Base-by-base conservation (phyloP, 2,113 vertebrate species). In the Herpetotheres cachinnans region DNA sequence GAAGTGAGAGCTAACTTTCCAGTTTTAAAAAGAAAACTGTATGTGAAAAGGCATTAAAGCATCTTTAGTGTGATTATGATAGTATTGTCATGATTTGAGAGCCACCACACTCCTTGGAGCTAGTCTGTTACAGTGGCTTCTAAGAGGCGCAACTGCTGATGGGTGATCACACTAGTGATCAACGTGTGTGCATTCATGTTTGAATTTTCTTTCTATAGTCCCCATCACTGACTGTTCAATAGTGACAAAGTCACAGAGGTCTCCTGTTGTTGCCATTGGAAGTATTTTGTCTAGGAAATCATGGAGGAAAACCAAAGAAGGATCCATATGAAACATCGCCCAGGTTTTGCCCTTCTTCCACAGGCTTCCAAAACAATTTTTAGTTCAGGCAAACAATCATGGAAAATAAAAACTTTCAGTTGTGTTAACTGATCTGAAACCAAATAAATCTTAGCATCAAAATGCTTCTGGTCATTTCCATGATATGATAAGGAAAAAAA, bases 121-220 rank as follows among this genome's bases (percentile, higher is more conserved):
- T 54, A 18, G 5, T 73, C 49, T 61, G 3, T 34, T 58, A 3
- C 2, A 56, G 40, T 20, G 19, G 8, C 7, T 91, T 70, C 27
- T 50, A 46, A 72, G 9, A 17, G 30, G 19, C 38, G 14, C 2
- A 49, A 0, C 46, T 56, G 14, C 46, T 89, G 72, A 36, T 0
- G 0, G 63, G 81, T 50, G 30, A 63, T 55, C 4, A 5, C 26
- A 15, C 36, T 58, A 38, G 16, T 46, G 65, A 71, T 50, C 2
- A 0, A 65, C 11, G 13, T 26, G 26, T 5, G 25, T 5, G 4
- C 2, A 3, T 46, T n/a, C 0, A 0, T 52, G 18, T 61, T 55
- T 36, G 5, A 13, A 26, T 91, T 83, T 91, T 70, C 77, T 74
- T 42, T 21, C 50, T 15, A 1, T 6, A 27, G 19, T 11, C 18